A percentile compares a stretch with the other conserved stretches of the same genome.
phyloP scores from a whole-genome alignment of 2,113 vertebrate genomes.

The Corydoras maculifer region DNA sequence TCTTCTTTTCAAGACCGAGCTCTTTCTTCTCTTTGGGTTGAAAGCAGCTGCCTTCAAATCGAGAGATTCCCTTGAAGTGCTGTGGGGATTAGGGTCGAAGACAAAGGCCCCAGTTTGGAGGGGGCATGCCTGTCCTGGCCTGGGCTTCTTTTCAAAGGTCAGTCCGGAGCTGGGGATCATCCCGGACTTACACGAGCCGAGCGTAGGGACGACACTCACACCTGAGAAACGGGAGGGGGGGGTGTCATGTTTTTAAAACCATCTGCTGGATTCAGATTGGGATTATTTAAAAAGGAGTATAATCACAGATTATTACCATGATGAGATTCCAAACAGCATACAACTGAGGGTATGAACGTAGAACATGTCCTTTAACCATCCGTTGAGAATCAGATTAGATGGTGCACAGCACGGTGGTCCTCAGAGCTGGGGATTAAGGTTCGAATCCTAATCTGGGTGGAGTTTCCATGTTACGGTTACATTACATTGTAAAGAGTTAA shows the following conservation, averaged over 20 bases:
- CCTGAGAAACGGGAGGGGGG: slow-evolving; percentile 23
- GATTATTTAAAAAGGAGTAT: not conserved
- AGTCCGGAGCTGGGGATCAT: slow-evolving; percentile 57
- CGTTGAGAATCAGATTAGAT: too few relatives aligned
- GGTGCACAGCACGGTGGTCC: too few relatives aligned
- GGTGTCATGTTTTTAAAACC: slow-evolving; percentile 8
- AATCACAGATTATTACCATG: too few relatives aligned
- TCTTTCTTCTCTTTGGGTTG: slow-evolving; percentile 52
- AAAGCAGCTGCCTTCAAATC: slow-evolving; percentile 57
- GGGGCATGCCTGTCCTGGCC: slow-evolving; percentile 34
- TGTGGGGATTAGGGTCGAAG: slow-evolving; percentile 52
- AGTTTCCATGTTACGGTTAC: too few relatives aligned
- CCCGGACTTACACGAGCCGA: slow-evolving; percentile 49
- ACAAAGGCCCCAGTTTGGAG: slow-evolving; percentile 57
- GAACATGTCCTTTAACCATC: too few relatives aligned
- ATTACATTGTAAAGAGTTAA: too few relatives aligned
- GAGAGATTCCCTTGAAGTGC: slow-evolving; percentile 60
- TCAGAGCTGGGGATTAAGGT: too few relatives aligned
- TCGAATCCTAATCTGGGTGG: too few relatives aligned
- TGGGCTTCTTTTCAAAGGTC: slow-evolving; percentile 55
- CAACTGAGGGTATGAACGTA: too few relatives aligned
- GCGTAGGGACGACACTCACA: slow-evolving; percentile 44
- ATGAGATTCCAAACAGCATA: too few relatives aligned
- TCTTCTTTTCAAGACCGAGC: slow-evolving; percentile 48
- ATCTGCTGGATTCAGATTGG: not conserved